These are phyloP conservation scores for Enteromius treurensis DNA, from an alignment of 2,797 vertebrate species.

Conservation along the genomic window DNA sequence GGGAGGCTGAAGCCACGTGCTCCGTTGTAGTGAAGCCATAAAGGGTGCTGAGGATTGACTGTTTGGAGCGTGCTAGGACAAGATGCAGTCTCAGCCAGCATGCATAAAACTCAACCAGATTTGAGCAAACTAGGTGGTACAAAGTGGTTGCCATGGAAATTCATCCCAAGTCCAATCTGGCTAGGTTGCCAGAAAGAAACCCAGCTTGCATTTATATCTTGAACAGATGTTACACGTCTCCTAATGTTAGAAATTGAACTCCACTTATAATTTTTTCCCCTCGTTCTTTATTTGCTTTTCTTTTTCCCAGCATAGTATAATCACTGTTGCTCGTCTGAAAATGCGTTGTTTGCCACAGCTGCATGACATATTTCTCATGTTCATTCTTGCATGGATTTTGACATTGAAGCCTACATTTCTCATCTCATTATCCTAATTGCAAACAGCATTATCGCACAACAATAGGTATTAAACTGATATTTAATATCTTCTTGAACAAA, in stretches of 20 bases:
- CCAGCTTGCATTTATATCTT: slow-evolving; percentile 30
- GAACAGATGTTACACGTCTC: slow-evolving; percentile 55
- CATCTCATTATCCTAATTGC: slow-evolving; percentile 13
- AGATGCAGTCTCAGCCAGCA: slow-evolving; percentile 57
- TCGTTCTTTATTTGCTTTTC: slow-evolving; percentile 1
- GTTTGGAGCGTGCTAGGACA: slow-evolving; percentile 47
- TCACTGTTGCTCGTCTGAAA: slow-evolving; percentile 17
- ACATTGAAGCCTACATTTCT: not conserved
- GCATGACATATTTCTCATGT: slow-evolving; percentile 3
- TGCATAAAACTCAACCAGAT: slow-evolving; percentile 48
- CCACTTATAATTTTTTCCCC: slow-evolving; percentile 20
- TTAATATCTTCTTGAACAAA: slow-evolving; percentile 31
- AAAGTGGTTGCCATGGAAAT: slow-evolving; percentile 72
- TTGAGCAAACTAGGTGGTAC: slow-evolving; percentile 55
- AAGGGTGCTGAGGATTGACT: slow-evolving; percentile 22
- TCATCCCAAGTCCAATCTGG: slow-evolving; percentile 51
- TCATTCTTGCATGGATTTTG: not conserved
- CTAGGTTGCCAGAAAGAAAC: slow-evolving; percentile 51
- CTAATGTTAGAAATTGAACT: slow-evolving; percentile 34
- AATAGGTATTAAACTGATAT: slow-evolving; percentile 5
- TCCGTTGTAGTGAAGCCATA: slow-evolving; percentile 34
- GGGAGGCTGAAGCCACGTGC: slow-evolving; percentile 30
- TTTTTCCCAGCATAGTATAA: slow-evolving; percentile 1
- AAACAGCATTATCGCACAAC: not conserved
- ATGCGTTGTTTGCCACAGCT: not conserved